Evolutionary conservation across 2,888 invertebrate genomes (phyloP).

Genomic region (Cryptosula pallasiana): DNA sequence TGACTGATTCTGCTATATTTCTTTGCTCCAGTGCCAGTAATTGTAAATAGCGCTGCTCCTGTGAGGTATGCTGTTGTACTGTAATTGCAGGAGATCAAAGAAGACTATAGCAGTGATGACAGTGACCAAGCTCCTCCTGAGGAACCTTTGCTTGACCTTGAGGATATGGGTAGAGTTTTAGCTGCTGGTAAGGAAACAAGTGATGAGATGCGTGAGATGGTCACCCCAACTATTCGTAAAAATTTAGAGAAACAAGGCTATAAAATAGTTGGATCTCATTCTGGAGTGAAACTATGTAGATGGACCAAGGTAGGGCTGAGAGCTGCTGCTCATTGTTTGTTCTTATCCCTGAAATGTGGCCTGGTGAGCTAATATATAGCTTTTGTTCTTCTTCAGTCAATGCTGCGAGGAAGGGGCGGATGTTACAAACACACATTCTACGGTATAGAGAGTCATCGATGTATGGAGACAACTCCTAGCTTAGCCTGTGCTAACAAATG

Average conservation of each 20-base stretch:
- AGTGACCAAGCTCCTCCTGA: neutral
- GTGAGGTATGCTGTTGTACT: no score
- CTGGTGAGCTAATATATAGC: no score
- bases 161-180: neutral
- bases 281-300: conserved; percentile 60
- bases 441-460: conserved; percentile 60
- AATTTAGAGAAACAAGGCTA: conserved; percentile 61
- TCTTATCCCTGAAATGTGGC: no score
- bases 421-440: conserved; percentile 63
- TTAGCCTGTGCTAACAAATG: conserved; percentile 62
- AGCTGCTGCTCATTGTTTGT: no score
- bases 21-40: no score
- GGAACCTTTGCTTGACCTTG: conserved; percentile 13
- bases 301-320: conserved; percentile 59
- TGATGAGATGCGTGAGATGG: conserved; percentile 56
- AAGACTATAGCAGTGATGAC: neutral
- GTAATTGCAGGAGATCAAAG: no score
- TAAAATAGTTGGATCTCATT: conserved; percentile 59
- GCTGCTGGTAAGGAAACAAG: conserved; percentile 12
- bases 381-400: conserved; percentile 39
- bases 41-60: no score
- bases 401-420: conserved; percentile 59
- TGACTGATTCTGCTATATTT: neutral
- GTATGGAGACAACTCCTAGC: conserved; percentile 62
- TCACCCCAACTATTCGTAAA: conserved; percentile 57